phyloP scores from a whole-genome alignment of 2,888 invertebrate species.

The Ennomos fuscantarius region DNA sequence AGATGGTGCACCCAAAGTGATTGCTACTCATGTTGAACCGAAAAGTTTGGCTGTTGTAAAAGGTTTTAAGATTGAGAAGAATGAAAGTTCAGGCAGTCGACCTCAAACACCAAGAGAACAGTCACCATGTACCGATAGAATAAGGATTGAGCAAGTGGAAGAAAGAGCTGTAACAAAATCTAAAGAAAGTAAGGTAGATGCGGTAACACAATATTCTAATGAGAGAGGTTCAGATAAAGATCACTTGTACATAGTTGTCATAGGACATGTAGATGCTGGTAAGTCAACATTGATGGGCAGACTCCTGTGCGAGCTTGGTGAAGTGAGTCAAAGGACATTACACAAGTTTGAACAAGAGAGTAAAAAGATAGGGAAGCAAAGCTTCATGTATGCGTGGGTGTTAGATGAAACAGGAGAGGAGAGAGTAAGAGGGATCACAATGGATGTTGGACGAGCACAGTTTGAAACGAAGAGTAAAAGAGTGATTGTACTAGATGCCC shows the following conservation, averaged over 20 bases:
- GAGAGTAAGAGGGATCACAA: conserved; percentile 97
- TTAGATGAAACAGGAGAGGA: conserved; percentile 99
- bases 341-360: conserved; percentile 99
- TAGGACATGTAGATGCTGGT: conserved; percentile 99
- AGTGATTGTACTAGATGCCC: conserved; percentile 96
- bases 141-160: conserved; percentile 63
- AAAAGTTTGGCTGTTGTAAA: conserved; percentile 74
- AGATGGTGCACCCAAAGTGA: conserved; percentile 65
- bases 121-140: conserved; percentile 88
- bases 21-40: conserved; percentile 75
- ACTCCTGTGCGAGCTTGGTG: conserved; percentile 93
- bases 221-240: conserved; percentile 93
- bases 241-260: conserved; percentile 95
- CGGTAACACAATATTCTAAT: conserved; percentile 87
- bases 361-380: conserved; percentile 98
- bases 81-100: conserved; percentile 55
- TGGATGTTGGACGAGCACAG: conserved; percentile 97
- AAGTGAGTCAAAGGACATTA: conserved; percentile 94
- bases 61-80: conserved; percentile 84
- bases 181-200: conserved; percentile 85
- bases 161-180: conserved; percentile 75
- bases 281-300: conserved; percentile 99
- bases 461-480: conserved; percentile 95
- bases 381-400: conserved; percentile 99
- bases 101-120: conserved; percentile 87